phyloP scores from a whole-genome alignment of 2,113 vertebrate species.

The Micronycteris hirsuta region DNA sequence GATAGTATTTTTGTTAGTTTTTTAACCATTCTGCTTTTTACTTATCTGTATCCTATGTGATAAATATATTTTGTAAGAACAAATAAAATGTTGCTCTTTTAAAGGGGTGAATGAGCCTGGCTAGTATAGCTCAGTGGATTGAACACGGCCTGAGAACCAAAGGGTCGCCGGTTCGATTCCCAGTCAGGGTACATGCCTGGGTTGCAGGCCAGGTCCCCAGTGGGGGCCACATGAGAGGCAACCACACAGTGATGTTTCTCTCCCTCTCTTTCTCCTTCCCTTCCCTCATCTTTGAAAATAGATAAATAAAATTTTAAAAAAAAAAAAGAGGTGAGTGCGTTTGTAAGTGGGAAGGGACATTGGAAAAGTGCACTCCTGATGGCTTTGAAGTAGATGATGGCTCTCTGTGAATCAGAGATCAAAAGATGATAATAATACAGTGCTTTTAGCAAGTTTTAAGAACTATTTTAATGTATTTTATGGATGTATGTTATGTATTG shows the following conservation, averaged over 20 bases:
- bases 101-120: neutral
- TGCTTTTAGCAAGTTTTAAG: neutral
- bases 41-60: neutral
- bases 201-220: too few relatives aligned
- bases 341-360: neutral
- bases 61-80: neutral
- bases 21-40: neutral
- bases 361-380: neutral
- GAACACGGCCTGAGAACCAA: too few relatives aligned
- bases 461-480: neutral
- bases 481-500: neutral
- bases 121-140: too few relatives aligned
- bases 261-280: too few relatives aligned
- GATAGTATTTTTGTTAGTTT: neutral
- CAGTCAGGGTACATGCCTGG: too few relatives aligned
- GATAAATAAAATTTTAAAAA: too few relatives aligned
- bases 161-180: too few relatives aligned
- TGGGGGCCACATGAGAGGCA: too few relatives aligned
- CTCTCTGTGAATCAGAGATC: neutral
- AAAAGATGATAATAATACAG: neutral
- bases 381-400: neutral
- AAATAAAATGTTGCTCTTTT: neutral
- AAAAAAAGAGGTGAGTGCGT: neutral
- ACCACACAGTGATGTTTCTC: too few relatives aligned
- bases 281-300: too few relatives aligned